Evolutionary conservation across 2,113 vertebrate genomes (phyloP), one percentile per base, ranked within the genome.

Genomic region (Pygoscelis antarcticus): DNA sequence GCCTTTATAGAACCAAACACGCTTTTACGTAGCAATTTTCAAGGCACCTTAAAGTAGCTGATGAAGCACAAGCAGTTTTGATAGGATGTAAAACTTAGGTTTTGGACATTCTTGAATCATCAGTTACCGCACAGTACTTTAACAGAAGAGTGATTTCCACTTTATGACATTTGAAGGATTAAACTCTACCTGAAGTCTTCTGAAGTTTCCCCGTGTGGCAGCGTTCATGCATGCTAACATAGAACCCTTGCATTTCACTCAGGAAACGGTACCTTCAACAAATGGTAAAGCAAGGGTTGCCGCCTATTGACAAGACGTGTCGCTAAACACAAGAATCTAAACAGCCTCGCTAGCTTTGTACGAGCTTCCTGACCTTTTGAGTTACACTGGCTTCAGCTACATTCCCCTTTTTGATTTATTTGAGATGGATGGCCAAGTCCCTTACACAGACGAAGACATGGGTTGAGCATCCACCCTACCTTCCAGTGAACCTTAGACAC

Each of bases 181-280:
- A 23, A 79, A 89, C 55, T 13, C 46, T 74, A 54, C 21, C 49
- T 40, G 17, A 89, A 85, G 66, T 42, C 71, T 66, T 29, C 71
- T 40, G 14, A 72, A 77, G 65, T 21, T 34, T 57, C 60, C 60
- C 55, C 9, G 6, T 4, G 1, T 7, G 40, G 62, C 20, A 44
- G 54, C 8, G 1, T 38, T 86, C 32, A 11, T 0, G 11, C 0
- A 2, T 13, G 52, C 49, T 69, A 72, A 46, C 22, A 49, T 0
- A 62, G 4, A 66, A 36, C 32, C 40, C n/a, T 6, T 11, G 10
- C 4, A 2, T 13, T 83, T 29, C 76, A 57, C 20, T 26, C 4
- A 2, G 23, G 54, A 93, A 95, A 49, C 1, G 0, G 36, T 6
- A 44, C 23, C 64, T 80, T 42, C 49, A 87, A 30, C 22, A 65